Base-by-base conservation (phyloP, 2,888 invertebrate genomes). In the Callimorpha dominula region DNA sequence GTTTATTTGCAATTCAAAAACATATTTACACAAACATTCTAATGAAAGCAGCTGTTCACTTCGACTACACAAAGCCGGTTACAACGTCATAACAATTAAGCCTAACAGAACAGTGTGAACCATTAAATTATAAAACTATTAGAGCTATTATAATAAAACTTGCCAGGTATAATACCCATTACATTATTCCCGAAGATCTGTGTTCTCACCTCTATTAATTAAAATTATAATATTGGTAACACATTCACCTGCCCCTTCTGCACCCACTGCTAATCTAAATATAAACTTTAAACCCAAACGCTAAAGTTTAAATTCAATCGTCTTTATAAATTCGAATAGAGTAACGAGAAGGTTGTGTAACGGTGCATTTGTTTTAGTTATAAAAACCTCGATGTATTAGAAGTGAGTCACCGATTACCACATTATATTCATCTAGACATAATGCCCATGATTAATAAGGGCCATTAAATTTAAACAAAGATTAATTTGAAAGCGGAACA, bases 391-490 rank as follows among this genome's bases (percentile, higher is more conserved):
- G 86, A 92, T 92, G 91, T 87, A 91, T 90, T 85, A 86, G 78
- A 80, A 88, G 85, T 90, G 92, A 92, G 85, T 93, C 92, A 93
- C 91, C 90, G 90, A 93, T 94, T 92, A 93, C 92, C 86, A 88
- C 91, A 90, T 93, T 91, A 92, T 90, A 92, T 92, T 88, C 92
- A 91, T 93, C 90, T 90, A 90, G 90, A 92, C 92, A 91, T 92
- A 94, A 93, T 93, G 87, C 88, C 87, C 83, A 87, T 94, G 93
- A 95, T 93, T 94, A 95, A 94, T 95, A 92, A 90, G 91, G 78
- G 81, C 91, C 92, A 94, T 95, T 94, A 94, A 92, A 83, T 93
- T 91, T 91, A 94, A 94, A 94, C 94, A 93, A 94, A 91, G 94
- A 95, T 94, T 93, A 92, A 94, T 94, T 90, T 90, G 83, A 82